A percentile compares a stretch with the other conserved stretches of the same genome.
Evolutionary conservation across 2,113 vertebrate species (phyloP).

Genomic region (Erinaceus europaeus): DNA sequence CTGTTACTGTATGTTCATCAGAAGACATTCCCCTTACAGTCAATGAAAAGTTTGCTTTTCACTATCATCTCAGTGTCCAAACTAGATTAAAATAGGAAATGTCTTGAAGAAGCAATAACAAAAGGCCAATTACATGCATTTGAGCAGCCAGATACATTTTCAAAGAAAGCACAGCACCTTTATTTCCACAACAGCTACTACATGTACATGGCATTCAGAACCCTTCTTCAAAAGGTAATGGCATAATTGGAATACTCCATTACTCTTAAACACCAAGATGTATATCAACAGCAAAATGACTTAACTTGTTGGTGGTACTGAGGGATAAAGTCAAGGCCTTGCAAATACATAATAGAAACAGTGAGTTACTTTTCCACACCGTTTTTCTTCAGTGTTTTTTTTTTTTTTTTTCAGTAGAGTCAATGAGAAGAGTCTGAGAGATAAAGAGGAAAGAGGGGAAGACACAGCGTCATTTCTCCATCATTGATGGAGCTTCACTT

Average conservation of each 20-base stretch:
- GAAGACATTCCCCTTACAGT: neutral
- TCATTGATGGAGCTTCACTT: too few relatives aligned
- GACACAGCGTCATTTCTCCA: too few relatives aligned
- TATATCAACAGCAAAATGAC: neutral
- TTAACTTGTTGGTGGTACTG: too few relatives aligned
- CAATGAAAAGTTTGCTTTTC: neutral
- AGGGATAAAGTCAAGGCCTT: too few relatives aligned
- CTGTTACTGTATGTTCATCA: neutral
- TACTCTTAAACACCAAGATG: neutral
- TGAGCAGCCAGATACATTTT: neutral
- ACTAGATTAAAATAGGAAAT: constrained; percentile 1
- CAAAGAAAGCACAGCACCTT: neutral
- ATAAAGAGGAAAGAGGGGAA: too few relatives aligned
- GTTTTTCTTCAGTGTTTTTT: neutral
- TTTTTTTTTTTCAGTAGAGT: neutral
- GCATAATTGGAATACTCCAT: too few relatives aligned
- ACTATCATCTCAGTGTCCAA: neutral
- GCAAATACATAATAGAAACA: too few relatives aligned
- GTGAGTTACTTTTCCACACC: too few relatives aligned
- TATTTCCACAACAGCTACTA: neutral
- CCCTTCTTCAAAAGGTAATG: neutral
- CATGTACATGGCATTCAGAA: neutral
- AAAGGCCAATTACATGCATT: neutral
- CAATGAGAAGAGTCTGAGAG: too few relatives aligned
- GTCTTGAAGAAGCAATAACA: neutral